Conservation (phyloP, 2,113 vertebrate species). For the Scartelaos histophorus region DNA sequence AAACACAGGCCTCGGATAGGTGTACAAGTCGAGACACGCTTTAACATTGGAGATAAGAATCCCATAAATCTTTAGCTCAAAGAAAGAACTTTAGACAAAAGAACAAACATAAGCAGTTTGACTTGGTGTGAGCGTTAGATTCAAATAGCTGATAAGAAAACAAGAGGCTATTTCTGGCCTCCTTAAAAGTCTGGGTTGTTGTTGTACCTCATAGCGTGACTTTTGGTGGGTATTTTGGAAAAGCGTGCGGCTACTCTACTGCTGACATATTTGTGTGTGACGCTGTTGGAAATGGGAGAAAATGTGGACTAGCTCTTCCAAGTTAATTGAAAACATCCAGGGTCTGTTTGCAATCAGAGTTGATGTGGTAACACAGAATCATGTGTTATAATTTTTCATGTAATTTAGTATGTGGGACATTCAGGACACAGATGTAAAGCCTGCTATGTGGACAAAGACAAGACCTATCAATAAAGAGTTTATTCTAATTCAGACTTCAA, state of each 20-base stretch:
- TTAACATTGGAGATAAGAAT: conserved; percentile 39
- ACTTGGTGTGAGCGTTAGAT: conserved; percentile 16
- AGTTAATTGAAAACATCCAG: conserved; percentile 64
- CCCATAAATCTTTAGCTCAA: conserved; percentile 40
- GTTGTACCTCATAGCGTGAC: conserved; percentile 54
- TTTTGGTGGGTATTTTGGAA: conserved; percentile 52
- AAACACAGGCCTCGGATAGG: conserved; percentile 40
- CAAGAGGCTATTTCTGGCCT: conserved; percentile 17
- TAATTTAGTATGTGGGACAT: conserved; percentile 35
- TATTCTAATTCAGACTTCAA: background rate
- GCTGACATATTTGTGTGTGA: conserved; percentile 65
- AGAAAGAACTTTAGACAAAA: conserved; percentile 28
- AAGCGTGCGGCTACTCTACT: conserved; percentile 49
- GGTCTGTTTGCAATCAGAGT: conserved; percentile 61
- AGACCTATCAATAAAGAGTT: background rate
- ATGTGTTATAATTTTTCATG: conserved; percentile 36
- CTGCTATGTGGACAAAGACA: conserved; percentile 5
- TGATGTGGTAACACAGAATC: conserved; percentile 47
- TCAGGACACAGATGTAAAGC: conserved; percentile 26
- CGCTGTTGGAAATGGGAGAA: conserved; percentile 55
- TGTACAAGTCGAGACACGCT: conserved; percentile 53
- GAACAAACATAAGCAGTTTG: conserved; percentile 36
- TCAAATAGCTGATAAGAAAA: conserved; percentile 29
- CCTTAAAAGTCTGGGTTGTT: background rate
- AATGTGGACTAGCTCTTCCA: conserved; percentile 42